These are phyloP conservation scores for Cnemophilus loriae DNA, from an alignment of 2,113 vertebrate genomes.

Conservation along the genomic window DNA sequence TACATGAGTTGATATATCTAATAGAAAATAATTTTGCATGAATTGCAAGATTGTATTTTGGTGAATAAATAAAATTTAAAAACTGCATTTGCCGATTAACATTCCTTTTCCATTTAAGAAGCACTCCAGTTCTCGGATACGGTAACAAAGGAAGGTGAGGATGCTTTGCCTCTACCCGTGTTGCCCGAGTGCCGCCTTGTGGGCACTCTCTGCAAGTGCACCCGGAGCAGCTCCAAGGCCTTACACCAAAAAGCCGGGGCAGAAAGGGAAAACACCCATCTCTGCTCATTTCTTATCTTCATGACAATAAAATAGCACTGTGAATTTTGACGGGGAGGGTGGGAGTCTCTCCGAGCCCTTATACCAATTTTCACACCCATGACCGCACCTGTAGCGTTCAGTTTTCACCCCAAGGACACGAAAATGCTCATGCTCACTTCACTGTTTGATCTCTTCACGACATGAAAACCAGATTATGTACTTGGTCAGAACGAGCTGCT, in stretches of 20 bases:
- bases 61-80: background rate
- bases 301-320: fast-evolving
- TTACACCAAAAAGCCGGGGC: fast-evolving
- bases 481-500: background rate
- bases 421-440: fast-evolving
- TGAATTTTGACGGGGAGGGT: background rate
- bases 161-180: fast-evolving
- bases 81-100: fast-evolving
- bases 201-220: background rate
- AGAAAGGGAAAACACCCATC: fast-evolving
- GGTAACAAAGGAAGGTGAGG: fast-evolving
- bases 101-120: fast-evolving
- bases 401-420: fast-evolving
- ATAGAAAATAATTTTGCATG: background rate
- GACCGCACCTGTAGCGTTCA: background rate
- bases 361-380: fast-evolving
- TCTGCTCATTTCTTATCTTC: background rate
- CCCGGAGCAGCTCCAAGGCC: fast-evolving
- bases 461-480: fast-evolving
- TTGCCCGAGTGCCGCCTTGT: background rate
- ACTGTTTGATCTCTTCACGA: fast-evolving
- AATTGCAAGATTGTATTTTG: background rate
- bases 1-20: background rate
- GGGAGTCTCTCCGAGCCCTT: background rate
- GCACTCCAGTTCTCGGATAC: fast-evolving